phyloP scores from a whole-genome alignment of 2,888 invertebrate genomes.

The Drosophila demipolita region DNA sequence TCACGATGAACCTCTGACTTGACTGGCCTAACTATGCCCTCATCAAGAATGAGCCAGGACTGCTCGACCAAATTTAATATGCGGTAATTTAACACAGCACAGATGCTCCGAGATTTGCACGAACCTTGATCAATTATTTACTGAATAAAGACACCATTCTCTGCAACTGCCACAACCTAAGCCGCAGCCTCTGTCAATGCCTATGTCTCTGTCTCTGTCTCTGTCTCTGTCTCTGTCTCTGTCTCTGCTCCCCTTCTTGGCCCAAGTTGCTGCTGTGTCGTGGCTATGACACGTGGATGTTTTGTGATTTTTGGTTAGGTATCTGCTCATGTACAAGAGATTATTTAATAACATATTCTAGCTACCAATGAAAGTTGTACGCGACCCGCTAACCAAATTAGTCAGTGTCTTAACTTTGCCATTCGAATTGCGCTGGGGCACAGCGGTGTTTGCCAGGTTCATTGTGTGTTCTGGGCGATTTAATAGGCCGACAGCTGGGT shows the following conservation, averaged over 20 bases:
- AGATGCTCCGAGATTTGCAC: slow-evolving; percentile 63
- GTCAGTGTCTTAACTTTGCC: slow-evolving; percentile 60
- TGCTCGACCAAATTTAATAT: slow-evolving; percentile 57
- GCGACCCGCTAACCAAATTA: slow-evolving; percentile 71
- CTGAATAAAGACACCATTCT: slow-evolving; percentile 38
- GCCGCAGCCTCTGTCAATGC: background rate
- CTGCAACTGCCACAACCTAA: background rate
- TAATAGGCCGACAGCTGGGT: slow-evolving; percentile 64
- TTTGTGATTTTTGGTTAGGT: slow-evolving; percentile 32
- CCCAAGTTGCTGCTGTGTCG: slow-evolving; percentile 1
- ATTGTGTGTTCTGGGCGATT: slow-evolving; percentile 29
- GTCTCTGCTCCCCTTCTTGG: background rate
- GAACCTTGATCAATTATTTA: slow-evolving; percentile 69
- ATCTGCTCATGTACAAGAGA: slow-evolving; percentile 50
- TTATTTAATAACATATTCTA: slow-evolving; percentile 71
- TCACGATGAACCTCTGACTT: slow-evolving; percentile 37
- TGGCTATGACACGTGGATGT: slow-evolving; percentile 24
- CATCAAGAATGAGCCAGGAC: slow-evolving; percentile 39
- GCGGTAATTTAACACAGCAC: slow-evolving; percentile 37
- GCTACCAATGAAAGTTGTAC: slow-evolving; percentile 62
- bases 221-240: background rate
- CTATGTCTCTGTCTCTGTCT: background rate
- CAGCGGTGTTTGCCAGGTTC: slow-evolving; percentile 10
- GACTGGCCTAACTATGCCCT: slow-evolving; percentile 50
- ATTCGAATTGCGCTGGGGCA: slow-evolving; percentile 11